A percentile compares a stretch with the other conserved stretches of the same genome.
phyloP scores from a whole-genome alignment of 2,797 vertebrate species.

The Podarcis lilfordi region DNA sequence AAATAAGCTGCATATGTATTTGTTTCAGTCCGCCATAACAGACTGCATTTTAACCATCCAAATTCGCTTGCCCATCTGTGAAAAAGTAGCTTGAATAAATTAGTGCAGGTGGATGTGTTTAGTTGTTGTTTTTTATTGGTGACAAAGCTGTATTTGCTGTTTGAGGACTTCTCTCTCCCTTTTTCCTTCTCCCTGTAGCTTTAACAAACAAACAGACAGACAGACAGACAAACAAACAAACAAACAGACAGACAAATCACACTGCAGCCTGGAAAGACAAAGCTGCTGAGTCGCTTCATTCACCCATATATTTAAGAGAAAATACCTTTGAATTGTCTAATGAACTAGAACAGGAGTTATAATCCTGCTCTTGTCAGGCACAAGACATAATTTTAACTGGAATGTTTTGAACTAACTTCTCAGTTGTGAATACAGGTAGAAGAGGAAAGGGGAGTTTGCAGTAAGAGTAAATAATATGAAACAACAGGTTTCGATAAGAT shows the following conservation, averaged over 20 bases:
- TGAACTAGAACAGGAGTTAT: slow-evolving; percentile 20
- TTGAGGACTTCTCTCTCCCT: background rate
- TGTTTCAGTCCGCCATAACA: background rate
- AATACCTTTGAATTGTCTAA: background rate
- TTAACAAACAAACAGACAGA: too few relatives aligned
- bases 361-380: slow-evolving; percentile 18
- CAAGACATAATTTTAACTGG: background rate
- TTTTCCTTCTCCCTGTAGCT: too few relatives aligned
- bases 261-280: background rate
- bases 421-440: background rate
- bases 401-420: slow-evolving; percentile 25
- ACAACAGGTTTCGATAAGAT: slow-evolving; percentile 18
- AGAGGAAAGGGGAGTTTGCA: background rate
- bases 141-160: background rate
- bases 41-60: background rate
- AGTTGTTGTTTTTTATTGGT: background rate
- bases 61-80: background rate
- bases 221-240: too few relatives aligned
- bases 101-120: background rate
- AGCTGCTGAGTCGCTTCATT: background rate
- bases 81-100: slow-evolving; percentile 21
- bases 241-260: background rate
- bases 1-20: background rate
- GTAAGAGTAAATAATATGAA: slow-evolving; percentile 29
- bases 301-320: slow-evolving; percentile 14